These are phyloP conservation scores for Neoseiulus cucumeris DNA, from an alignment of 1,140 invertebrate genomes.

Conservation along the genomic window DNA sequence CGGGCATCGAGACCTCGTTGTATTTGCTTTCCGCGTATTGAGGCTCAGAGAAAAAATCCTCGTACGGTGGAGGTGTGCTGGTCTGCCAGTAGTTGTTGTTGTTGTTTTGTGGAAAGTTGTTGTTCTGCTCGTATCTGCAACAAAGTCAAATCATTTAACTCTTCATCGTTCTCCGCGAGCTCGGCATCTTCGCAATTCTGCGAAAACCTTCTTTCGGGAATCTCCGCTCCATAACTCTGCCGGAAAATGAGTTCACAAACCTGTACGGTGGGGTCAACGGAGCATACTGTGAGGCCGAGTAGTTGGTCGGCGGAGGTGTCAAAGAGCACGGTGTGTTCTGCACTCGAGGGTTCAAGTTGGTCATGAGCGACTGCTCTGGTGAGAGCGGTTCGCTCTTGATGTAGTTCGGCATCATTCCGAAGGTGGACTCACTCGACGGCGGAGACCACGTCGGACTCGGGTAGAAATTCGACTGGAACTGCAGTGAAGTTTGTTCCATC, in stretches of 20 bases:
- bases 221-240: no score
- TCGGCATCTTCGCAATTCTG: no score
- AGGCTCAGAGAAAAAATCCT: no score
- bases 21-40: no score
- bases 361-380: not conserved
- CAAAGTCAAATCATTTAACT: no score
- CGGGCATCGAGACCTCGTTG: not conserved
- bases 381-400: constrained; percentile 1
- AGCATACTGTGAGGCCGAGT: not conserved
- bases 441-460: constrained; percentile 1
- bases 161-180: no score
- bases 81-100: not conserved
- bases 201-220: no score
- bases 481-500: no score
- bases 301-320: not conserved
- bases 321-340: no score
- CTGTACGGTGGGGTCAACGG: not conserved
- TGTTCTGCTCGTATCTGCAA: no score
- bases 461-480: not conserved
- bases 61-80: not conserved
- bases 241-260: no score
- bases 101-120: not conserved
- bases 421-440: not conserved
- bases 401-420: not conserved
- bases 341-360: no score